phyloP scores from a whole-genome alignment of 2,888 invertebrate species.

The Parapristionchus giblindavisi region DNA sequence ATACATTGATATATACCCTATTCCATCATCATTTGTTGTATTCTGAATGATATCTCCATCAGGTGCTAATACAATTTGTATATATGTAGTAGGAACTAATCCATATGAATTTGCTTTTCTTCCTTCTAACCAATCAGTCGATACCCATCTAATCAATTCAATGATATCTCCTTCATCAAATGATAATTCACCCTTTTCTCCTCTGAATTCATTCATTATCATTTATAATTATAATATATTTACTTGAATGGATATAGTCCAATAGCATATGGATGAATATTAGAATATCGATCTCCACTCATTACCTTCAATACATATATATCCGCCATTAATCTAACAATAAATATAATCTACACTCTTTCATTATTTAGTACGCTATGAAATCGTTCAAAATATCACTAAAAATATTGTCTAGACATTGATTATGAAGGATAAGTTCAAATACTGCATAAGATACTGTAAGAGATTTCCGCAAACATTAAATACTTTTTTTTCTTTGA shows the following conservation, averaged over 20 bases:
- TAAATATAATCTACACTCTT: too few species aligned
- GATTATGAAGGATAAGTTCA: too few species aligned
- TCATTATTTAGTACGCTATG: too few species aligned
- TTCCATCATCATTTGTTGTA: not conserved
- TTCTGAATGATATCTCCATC: not conserved
- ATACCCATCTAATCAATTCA: not conserved
- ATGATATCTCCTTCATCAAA: slow-evolving; percentile 3
- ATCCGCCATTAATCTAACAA: too few species aligned
- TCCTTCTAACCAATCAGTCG: slow-evolving; percentile 4
- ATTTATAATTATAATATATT: not conserved
- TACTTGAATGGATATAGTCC: not conserved
- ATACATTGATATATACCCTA: not conserved
- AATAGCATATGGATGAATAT: slow-evolving; percentile 13
- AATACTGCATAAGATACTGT: too few species aligned
- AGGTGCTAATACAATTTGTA: slow-evolving; percentile 13
- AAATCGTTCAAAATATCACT: too few species aligned
- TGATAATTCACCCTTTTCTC: not conserved
- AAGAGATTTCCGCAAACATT: too few species aligned
- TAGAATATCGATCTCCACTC: not conserved
- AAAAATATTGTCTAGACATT: too few species aligned
- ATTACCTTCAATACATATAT: too few species aligned
- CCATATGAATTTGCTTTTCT: not conserved
- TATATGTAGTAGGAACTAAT: not conserved
- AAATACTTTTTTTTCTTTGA: too few species aligned
- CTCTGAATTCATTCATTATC: not conserved